A percentile compares a stretch with the other conserved stretches of the same genome.
phyloP scores from a whole-genome alignment of 2,888 invertebrate genomes.

The Nomada ruficornis region DNA sequence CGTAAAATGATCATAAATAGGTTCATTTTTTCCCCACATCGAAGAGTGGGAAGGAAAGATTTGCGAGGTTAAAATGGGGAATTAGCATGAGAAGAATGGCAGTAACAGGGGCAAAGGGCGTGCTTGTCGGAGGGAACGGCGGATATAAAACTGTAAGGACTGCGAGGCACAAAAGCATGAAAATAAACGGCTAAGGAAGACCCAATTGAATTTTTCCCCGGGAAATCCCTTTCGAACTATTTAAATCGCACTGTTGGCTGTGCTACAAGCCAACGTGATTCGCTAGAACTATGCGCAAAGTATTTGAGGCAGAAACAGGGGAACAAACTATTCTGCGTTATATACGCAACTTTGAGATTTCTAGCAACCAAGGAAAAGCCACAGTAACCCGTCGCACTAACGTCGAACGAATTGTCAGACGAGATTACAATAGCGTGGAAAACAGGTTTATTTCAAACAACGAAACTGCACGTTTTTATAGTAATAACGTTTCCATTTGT shows the following conservation, averaged over 20 bases:
- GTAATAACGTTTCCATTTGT: too few relatives aligned
- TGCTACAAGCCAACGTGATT: slow-evolving; percentile 58
- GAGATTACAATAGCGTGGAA: slow-evolving; percentile 58
- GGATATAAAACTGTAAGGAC: slow-evolving; percentile 33
- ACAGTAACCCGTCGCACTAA: slow-evolving; percentile 60
- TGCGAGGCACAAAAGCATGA: slow-evolving; percentile 41
- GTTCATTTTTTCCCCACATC: neutral
- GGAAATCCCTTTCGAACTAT: slow-evolving; percentile 66
- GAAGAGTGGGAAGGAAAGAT: neutral
- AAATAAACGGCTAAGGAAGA: slow-evolving; percentile 48
- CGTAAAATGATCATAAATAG: neutral
- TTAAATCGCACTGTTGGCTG: slow-evolving; percentile 66
- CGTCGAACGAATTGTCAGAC: slow-evolving; percentile 56
- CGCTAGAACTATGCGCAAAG: slow-evolving; percentile 69
- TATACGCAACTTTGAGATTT: slow-evolving; percentile 67
- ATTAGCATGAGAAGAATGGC: neutral
- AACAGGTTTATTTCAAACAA: slow-evolving; percentile 58
- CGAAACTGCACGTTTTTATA: neutral
- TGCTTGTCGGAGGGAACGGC: neutral
- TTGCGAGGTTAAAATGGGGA: neutral
- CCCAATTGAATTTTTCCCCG: slow-evolving; percentile 59
- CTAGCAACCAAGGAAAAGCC: slow-evolving; percentile 63
- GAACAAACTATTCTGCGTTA: slow-evolving; percentile 66
- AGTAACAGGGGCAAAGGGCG: neutral
- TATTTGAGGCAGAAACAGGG: slow-evolving; percentile 63